Base-by-base conservation (phyloP, 2,113 vertebrate species). In the Conger conger region DNA sequence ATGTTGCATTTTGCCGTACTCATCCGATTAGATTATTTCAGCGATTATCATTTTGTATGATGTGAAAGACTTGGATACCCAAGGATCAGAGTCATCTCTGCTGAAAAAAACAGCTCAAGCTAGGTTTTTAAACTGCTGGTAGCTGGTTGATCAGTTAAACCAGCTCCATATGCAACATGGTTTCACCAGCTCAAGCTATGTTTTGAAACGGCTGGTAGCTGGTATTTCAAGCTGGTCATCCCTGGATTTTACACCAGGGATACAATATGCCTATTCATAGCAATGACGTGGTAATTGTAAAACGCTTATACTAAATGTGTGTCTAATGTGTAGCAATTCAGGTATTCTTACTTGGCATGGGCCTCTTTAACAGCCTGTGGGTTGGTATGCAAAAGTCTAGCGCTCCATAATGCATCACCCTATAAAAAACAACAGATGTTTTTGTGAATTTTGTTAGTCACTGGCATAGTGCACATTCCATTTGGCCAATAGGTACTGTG, bases 381-480 rank as follows among this genome's bases (percentile, higher is more conserved):
- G 79, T 96, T 87, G 18, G 94, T 95, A 16, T 94, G 90, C 80
- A 96, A 86, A 82, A 96, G 85, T 86, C 94, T 94, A 79, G 96
- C 92, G 82, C 95, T 96, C 96, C 96, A 96, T 77, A 96, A 84
- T 60, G 95, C 94, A 88, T 96, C 96, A 30, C 92, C 95, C 96
- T 96, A 85, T 45, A 79, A 50, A 36, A 82, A 18, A 90, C 15
- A 86, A 33, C 76, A 84, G 13, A 83, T 45, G 23, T 33, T n/a
- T 63, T 45, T 42, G 33, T 78, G 17, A 82, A 86, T 33, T n/a
- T n/a, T n/a, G n/a, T n/a, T n/a, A n/a, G n/a, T 20, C 23, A n/a
- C 33, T 82, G 54, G 15, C 15, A 38, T 16, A 78, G 2, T 37
- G n/a, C 6, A 78, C 35, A 1, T 40, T 63, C 11, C 7, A 20